phyloP scores from a whole-genome alignment of 2,797 vertebrate genomes.

The Enteromius unitaeniatus region DNA sequence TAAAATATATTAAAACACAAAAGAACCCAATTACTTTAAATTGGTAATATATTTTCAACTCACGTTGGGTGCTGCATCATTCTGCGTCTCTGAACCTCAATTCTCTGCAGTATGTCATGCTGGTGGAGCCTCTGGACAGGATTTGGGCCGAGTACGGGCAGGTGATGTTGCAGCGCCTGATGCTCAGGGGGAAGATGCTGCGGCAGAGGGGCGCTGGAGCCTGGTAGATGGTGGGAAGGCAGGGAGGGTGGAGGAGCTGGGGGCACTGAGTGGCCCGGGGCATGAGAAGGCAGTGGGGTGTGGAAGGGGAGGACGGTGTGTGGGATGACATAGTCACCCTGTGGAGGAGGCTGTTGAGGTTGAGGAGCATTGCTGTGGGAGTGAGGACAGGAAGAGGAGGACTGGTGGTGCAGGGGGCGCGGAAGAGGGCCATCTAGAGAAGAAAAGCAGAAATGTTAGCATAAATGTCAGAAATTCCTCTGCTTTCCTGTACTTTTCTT shows the following conservation, averaged over 20 bases:
- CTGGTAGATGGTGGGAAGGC: constrained; percentile 86
- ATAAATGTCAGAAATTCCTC: not conserved
- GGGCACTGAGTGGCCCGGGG: constrained; percentile 87
- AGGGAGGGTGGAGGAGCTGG: constrained; percentile 80
- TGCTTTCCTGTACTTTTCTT: not conserved
- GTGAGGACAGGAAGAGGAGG: constrained; percentile 91
- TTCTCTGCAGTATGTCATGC: constrained; percentile 95
- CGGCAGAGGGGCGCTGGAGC: constrained; percentile 84
- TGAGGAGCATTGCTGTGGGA: constrained; percentile 92
- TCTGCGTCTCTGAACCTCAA: constrained; percentile 94
- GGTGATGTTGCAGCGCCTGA: constrained; percentile 91
- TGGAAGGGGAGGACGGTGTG: constrained; percentile 94
- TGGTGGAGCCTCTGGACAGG: constrained; percentile 91
- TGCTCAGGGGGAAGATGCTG: constrained; percentile 91
- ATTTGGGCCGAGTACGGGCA: constrained; percentile 85
- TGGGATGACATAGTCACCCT: constrained; percentile 94
- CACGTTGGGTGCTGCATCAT: constrained; percentile 99
- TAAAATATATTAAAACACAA: not conserved
- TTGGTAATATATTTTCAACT: constrained; percentile 63
- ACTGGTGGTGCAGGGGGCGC: constrained; percentile 94
- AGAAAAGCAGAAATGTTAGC: constrained; percentile 14
- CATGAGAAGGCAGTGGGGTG: constrained; percentile 87
- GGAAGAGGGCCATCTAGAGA: constrained; percentile 89
- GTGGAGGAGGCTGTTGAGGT: constrained; percentile 86
- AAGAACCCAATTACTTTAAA: not conserved